Percentiles rank a stretch among this genome's conserved stretches.
phyloP scores from a whole-genome alignment of 2,113 vertebrate genomes.

The Channa maculata region DNA sequence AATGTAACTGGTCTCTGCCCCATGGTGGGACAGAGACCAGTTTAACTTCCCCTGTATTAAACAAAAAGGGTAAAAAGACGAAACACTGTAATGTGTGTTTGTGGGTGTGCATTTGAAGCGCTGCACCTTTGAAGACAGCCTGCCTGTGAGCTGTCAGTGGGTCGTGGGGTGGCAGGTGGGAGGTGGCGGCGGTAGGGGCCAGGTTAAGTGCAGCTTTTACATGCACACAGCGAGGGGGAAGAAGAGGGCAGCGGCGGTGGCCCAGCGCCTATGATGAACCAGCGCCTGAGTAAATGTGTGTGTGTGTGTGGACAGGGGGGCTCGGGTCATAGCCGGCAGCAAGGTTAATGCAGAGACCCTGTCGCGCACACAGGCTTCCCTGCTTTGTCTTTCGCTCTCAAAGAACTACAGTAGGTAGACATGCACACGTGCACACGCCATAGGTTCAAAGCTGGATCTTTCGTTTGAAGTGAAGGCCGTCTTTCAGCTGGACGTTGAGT shows the following conservation, averaged over 20 bases:
- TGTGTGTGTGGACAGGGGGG: slow-evolving; percentile 11
- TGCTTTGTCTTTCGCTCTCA: slow-evolving; percentile 54
- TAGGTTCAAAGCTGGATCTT: slow-evolving; percentile 41
- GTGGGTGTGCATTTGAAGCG: slow-evolving; percentile 39
- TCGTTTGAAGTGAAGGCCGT: slow-evolving; percentile 45
- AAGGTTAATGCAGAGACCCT: slow-evolving; percentile 73
- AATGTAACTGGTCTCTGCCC: too few relatives aligned
- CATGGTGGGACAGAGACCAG: slow-evolving; percentile 4
- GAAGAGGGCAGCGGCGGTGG: slow-evolving; percentile 45
- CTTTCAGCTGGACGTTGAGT: slow-evolving; percentile 27
- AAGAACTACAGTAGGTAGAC: slow-evolving; percentile 26
- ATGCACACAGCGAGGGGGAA: slow-evolving; percentile 16
- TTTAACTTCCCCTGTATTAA: slow-evolving; percentile 57
- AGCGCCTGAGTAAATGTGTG: slow-evolving; percentile 6
- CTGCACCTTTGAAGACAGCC: slow-evolving; percentile 58
- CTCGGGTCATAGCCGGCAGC: slow-evolving; percentile 68
- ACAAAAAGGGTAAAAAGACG: slow-evolving; percentile 49
- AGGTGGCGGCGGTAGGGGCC: slow-evolving; percentile 16
- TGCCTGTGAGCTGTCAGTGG: slow-evolving; percentile 61
- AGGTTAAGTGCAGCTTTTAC: slow-evolving; percentile 72
- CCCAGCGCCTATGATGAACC: slow-evolving; percentile 39
- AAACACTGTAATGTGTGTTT: slow-evolving; percentile 9
- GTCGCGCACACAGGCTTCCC: slow-evolving; percentile 8
- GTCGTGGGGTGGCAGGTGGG: slow-evolving; percentile 26
- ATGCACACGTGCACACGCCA: slow-evolving; percentile 34